Base-by-base conservation (phyloP, 53 echinoderm and acorn worm genomes). In the Hippasteria phrygiana region DNA sequence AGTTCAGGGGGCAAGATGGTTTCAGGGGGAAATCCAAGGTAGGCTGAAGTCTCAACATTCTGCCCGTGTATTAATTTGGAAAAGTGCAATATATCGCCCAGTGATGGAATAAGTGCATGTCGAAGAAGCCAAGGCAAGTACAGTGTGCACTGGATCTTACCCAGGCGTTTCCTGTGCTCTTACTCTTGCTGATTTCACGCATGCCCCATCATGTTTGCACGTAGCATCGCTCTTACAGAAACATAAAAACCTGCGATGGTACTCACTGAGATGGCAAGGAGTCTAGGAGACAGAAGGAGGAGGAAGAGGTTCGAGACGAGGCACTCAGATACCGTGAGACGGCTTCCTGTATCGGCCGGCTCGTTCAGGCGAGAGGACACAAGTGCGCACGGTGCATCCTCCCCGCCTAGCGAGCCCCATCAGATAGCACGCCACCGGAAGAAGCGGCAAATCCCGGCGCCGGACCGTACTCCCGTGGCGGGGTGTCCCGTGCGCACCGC, bases 281-380 rank as follows among this genome's bases (percentile, higher is more conserved):
- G 26, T 13, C 50, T 16, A 29, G 54, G 28, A 6, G 55, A 17
- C 20, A 77, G 55, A 55, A 20, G 78, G 54, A 35, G 48, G 55
- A 22, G 62, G 78, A 76, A 32, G 76, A 66, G 11, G 67, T 35
- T 66, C 11, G 34, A 0, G 53, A 78, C 22, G 78, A 59, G 27
- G 62, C 78, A 78, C 78, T 78, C 78, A 59, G 78, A 62, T 54
- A 24, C 78, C 59, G 55, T 37, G 38, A 59, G 56, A 62, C 40
- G 40, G 78, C 55, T 78, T 78, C 78, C 78, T 78, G 78, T 59
- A 78, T 9, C 18, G 75, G 54, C 24, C n/a, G 16, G 39, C 62
- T 78, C 78, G 54, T 6, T 78, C 55, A 78, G 55, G 78, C 78
- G 78, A 78, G 78, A 56, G 78, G 51, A 50, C 16, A 24, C 24